Evolutionary conservation across 2,797 vertebrate genomes (phyloP).

Genomic region (Sebastolobus altivelis): DNA sequence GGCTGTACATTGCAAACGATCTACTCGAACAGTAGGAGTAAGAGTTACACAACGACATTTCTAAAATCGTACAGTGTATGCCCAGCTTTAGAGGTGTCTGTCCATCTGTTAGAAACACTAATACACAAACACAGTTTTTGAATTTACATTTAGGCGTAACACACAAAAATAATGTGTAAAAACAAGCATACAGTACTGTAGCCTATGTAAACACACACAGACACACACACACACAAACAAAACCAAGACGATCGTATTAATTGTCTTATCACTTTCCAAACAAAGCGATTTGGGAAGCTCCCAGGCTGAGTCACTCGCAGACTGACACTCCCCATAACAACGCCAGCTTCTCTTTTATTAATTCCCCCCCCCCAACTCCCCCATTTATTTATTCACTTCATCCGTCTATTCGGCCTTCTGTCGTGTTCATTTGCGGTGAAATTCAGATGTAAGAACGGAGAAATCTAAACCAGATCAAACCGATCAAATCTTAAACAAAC

Average conservation of each 20-base stretch:
- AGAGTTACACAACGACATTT: no score
- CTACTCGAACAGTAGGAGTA: no score
- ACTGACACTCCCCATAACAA: slow-evolving; percentile 44
- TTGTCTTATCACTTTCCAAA: slow-evolving; percentile 46
- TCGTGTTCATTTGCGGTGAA: slow-evolving; percentile 31
- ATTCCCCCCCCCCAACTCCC: slow-evolving; percentile 22
- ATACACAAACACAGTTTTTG: background rate
- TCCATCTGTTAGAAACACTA: background rate
- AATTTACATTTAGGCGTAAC: background rate
- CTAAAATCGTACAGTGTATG: no score
- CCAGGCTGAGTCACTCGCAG: slow-evolving; percentile 24
- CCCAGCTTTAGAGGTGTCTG: background rate
- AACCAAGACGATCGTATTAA: slow-evolving; percentile 6
- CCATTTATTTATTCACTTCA: slow-evolving; percentile 50
- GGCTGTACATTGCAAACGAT: no score
- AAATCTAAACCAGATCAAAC: slow-evolving; percentile 4
- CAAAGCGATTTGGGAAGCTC: slow-evolving; percentile 43
- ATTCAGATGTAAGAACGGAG: slow-evolving; percentile 19
- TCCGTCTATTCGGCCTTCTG: slow-evolving; percentile 36
- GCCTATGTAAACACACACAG: background rate
- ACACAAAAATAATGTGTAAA: background rate
- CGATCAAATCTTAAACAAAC: slow-evolving; percentile 5
- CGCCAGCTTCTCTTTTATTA: slow-evolving; percentile 46
- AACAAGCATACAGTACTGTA: background rate
- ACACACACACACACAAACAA: slow-evolving; percentile 1